Evolutionary conservation across 2,113 vertebrate genomes (phyloP).

Genomic region (Sapajus apella): DNA sequence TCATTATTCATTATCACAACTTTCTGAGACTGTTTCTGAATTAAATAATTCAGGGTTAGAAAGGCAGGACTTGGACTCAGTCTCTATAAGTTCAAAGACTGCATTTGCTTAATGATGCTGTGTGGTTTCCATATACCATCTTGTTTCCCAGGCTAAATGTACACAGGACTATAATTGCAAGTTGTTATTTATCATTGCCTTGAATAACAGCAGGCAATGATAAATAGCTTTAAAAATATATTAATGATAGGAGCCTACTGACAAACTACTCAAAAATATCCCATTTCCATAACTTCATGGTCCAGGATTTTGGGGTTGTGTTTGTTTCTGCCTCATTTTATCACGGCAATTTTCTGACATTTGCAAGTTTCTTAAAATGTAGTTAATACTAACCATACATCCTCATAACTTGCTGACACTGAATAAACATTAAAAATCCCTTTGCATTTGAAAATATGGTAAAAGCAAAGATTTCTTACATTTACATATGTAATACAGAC

Average conservation of each 20-base stretch:
- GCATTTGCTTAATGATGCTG: background rate
- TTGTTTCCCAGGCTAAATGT: background rate
- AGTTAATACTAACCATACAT: slow-evolving; percentile 56
- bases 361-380: slow-evolving; percentile 47
- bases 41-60: background rate
- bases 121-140: background rate
- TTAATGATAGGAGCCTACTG: background rate
- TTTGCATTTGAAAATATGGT: slow-evolving; percentile 38
- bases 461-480: slow-evolving; percentile 66
- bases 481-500: slow-evolving; percentile 67
- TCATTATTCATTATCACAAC: background rate
- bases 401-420: slow-evolving; percentile 16
- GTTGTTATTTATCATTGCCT: slow-evolving; percentile 44
- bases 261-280: slow-evolving; percentile 46
- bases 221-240: slow-evolving; percentile 28
- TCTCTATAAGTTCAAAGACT: background rate
- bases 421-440: slow-evolving; percentile 32
- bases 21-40: background rate
- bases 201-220: slow-evolving; percentile 14
- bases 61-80: slow-evolving; percentile 24
- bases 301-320: background rate
- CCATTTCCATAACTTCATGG: slow-evolving; percentile 26
- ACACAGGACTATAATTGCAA: background rate
- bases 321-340: slow-evolving; percentile 19
- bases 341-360: slow-evolving; percentile 55